phyloP scores from a whole-genome alignment of 2,113 vertebrate genomes.

The Callipepla californica region DNA sequence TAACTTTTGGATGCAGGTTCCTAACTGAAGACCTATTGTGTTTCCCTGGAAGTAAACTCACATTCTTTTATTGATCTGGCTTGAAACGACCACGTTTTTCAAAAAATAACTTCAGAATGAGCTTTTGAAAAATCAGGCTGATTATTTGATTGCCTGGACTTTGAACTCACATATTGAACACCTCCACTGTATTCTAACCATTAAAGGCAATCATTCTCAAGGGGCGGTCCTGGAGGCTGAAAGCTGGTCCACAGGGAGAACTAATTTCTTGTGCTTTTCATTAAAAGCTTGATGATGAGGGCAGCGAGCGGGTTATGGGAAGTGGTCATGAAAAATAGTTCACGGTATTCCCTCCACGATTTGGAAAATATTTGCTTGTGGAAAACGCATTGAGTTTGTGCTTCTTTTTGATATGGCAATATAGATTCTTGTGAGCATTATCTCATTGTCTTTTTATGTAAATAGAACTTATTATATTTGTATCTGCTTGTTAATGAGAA shows the following conservation, averaged over 20 bases:
- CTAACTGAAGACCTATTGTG: neutral
- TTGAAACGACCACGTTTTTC: neutral
- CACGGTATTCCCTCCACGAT: neutral
- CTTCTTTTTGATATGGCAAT: neutral
- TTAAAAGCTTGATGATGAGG: neutral
- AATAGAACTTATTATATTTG: neutral
- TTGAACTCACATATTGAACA: neutral
- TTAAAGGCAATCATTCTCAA: neutral
- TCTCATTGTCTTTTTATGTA: neutral
- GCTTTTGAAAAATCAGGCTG: conserved; percentile 32
- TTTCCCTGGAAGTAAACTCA: conserved; percentile 5
- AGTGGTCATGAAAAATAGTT: neutral
- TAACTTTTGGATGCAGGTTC: neutral
- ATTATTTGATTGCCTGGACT: conserved; percentile 22
- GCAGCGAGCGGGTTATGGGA: neutral
- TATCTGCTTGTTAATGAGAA: neutral
- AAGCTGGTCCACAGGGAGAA: neutral
- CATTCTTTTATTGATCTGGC: neutral
- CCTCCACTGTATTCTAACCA: neutral
- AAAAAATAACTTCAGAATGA: conserved; percentile 2
- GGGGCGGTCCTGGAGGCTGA: neutral
- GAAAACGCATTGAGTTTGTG: neutral
- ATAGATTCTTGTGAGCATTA: neutral
- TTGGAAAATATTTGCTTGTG: neutral
- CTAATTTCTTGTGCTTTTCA: neutral